Conservation (phyloP, 2,113 vertebrate genomes). For the Mirza zaza region DNA sequence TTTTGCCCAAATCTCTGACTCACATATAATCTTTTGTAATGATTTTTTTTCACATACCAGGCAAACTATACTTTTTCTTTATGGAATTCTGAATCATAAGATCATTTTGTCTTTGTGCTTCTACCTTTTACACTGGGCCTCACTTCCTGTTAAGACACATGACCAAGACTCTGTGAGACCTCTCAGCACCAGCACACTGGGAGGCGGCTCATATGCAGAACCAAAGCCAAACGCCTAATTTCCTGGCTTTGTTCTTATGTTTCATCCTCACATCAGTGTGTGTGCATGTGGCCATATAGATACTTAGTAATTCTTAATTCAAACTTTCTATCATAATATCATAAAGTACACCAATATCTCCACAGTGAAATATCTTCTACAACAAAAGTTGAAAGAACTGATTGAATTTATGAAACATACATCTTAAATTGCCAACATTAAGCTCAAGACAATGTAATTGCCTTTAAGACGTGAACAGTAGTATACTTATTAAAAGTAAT, state of each 20-base stretch:
- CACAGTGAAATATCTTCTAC: background rate
- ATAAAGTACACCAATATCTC: background rate
- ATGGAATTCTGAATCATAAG: conserved; percentile 60
- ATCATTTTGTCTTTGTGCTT: conserved; percentile 73
- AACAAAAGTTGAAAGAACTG: background rate
- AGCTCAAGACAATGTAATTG: background rate
- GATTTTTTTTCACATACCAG: background rate
- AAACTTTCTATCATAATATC: background rate
- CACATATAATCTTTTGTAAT: background rate
- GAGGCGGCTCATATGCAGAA: conserved; percentile 68
- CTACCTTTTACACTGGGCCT: conserved; percentile 65
- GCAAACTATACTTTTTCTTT: conserved; percentile 37
- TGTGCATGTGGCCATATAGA: fast-evolving
- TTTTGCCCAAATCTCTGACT: background rate
- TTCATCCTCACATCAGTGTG: conserved; percentile 14
- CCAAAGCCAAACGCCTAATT: conserved; percentile 50
- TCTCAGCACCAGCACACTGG: conserved; percentile 61
- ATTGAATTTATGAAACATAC: background rate
- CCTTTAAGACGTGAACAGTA: background rate
- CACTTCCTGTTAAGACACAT: conserved; percentile 67
- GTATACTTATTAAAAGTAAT: background rate
- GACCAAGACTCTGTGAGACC: conserved; percentile 66
- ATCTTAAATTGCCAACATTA: background rate
- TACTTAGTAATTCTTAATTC: background rate
- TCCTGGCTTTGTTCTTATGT: conserved; percentile 77